phyloP scores from a whole-genome alignment of 2,797 vertebrate genomes.

The Sternarchorhynchus goeldii region DNA sequence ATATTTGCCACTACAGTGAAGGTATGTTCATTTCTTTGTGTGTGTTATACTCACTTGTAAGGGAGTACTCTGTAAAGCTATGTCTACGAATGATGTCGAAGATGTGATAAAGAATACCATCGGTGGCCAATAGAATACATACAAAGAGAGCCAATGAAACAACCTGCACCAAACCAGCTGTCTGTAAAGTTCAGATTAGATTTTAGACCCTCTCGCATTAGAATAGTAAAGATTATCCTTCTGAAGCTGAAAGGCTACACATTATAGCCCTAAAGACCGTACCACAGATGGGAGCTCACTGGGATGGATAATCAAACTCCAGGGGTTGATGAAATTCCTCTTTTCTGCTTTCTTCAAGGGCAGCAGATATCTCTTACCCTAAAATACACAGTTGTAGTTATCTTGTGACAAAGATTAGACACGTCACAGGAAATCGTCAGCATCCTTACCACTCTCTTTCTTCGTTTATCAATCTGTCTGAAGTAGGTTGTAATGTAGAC shows the following conservation, averaged over 20 bases:
- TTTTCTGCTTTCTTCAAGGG: conserved; percentile 76
- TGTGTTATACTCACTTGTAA: conserved; percentile 76
- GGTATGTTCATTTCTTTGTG: conserved; percentile 8
- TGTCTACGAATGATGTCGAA: conserved; percentile 81
- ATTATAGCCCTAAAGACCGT: conserved; percentile 13
- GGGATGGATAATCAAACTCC: conserved; percentile 63
- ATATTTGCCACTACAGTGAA: neutral
- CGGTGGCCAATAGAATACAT: conserved; percentile 70
- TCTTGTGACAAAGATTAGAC: neutral
- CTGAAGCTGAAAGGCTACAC: neutral
- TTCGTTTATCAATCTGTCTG: conserved; percentile 78
- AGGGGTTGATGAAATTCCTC: conserved; percentile 70
- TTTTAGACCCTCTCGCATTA: neutral
- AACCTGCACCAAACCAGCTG: conserved; percentile 73
- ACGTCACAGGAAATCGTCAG: neutral
- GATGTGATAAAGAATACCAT: conserved; percentile 74
- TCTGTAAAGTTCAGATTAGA: conserved; percentile 60
- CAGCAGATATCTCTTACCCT: conserved; percentile 77
- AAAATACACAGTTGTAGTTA: conserved; percentile 21
- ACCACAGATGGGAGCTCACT: conserved; percentile 66
- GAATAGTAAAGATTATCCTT: neutral
- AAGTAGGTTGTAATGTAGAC: conserved; percentile 88
- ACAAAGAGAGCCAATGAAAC: conserved; percentile 71
- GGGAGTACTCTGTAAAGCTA: conserved; percentile 77
- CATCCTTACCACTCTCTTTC: conserved; percentile 70